These are phyloP conservation scores for Brachionichthys hirsutus DNA, from an alignment of 2,113 vertebrate genomes.

Conservation along the genomic window DNA sequence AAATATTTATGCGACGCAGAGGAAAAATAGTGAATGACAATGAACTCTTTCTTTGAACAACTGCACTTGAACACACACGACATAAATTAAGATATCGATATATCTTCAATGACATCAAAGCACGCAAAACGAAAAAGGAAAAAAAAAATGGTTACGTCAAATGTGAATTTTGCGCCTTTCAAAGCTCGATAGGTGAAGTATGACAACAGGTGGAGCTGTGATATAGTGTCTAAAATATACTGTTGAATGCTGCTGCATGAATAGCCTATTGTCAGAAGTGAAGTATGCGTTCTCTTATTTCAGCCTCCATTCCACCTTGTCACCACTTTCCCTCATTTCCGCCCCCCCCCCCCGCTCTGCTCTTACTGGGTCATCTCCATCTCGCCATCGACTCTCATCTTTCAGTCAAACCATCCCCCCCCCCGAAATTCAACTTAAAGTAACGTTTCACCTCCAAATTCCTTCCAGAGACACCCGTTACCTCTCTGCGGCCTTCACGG, in stretches of 20 bases:
- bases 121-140: not conserved
- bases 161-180: not conserved
- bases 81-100: not conserved
- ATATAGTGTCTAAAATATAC: slow-evolving; percentile 13
- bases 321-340: slow-evolving; percentile 45
- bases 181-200: slow-evolving; percentile 2
- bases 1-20: slow-evolving; percentile 1
- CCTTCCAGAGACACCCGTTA: slow-evolving; percentile 65
- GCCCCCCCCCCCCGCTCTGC: slow-evolving; percentile 15
- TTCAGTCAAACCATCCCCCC: slow-evolving; percentile 52
- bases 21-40: not conserved
- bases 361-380: slow-evolving; percentile 54
- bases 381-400: slow-evolving; percentile 59
- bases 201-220: slow-evolving; percentile 27
- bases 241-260: slow-evolving; percentile 22
- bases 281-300: slow-evolving; percentile 50
- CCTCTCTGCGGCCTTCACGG: slow-evolving; percentile 44
- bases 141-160: not conserved
- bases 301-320: slow-evolving; percentile 45
- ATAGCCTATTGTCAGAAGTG: slow-evolving; percentile 28
- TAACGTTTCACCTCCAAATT: slow-evolving; percentile 71
- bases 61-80: not conserved
- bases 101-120: slow-evolving; percentile 1
- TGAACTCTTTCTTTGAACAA: not conserved
- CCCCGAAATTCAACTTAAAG: slow-evolving; percentile 63